A percentile compares a stretch with the other conserved stretches of the same genome.
Evolutionary conservation across 2,888 invertebrate genomes (phyloP).

Genomic region (Apantesis nais): DNA sequence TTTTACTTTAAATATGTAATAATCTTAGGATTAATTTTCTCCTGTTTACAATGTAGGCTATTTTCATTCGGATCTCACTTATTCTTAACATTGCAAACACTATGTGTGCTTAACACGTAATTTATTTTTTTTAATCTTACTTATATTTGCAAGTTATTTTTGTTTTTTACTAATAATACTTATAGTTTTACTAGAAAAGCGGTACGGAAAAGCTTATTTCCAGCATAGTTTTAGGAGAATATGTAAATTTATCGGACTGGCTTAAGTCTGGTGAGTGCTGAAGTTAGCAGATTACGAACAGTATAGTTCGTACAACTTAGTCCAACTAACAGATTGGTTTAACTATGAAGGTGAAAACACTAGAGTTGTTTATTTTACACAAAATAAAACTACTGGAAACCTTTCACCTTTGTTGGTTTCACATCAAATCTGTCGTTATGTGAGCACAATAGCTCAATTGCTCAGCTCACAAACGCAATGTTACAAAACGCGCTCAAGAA

Average conservation of each 20-base stretch:
- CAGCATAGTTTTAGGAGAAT: not conserved
- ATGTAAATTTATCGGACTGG: not conserved
- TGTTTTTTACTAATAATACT: not conserved
- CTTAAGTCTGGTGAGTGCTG: not conserved
- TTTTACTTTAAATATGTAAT: no score
- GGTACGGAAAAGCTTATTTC: not conserved
- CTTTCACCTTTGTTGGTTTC: slow-evolving; percentile 29
- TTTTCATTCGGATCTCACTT: not conserved
- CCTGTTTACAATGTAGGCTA: not conserved
- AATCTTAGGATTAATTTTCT: not conserved
- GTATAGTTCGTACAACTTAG: not conserved
- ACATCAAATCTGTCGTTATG: slow-evolving; percentile 52
- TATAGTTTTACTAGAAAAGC: not conserved
- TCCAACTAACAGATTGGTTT: not conserved
- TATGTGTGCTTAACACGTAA: not conserved
- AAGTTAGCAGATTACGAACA: not conserved
- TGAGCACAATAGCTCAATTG: slow-evolving; percentile 59
- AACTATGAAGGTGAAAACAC: not conserved
- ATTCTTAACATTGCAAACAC: not conserved
- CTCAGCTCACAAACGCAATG: slow-evolving; percentile 64
- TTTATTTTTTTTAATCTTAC: not conserved
- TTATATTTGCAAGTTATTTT: not conserved
- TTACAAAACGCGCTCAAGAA: slow-evolving; percentile 74
- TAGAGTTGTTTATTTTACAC: slow-evolving; percentile 19
- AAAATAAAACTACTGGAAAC: slow-evolving; percentile 22